Percentiles rank a stretch among this genome's conserved stretches.
phyloP scores from a whole-genome alignment of 2,797 vertebrate species.

The Characodon lateralis region DNA sequence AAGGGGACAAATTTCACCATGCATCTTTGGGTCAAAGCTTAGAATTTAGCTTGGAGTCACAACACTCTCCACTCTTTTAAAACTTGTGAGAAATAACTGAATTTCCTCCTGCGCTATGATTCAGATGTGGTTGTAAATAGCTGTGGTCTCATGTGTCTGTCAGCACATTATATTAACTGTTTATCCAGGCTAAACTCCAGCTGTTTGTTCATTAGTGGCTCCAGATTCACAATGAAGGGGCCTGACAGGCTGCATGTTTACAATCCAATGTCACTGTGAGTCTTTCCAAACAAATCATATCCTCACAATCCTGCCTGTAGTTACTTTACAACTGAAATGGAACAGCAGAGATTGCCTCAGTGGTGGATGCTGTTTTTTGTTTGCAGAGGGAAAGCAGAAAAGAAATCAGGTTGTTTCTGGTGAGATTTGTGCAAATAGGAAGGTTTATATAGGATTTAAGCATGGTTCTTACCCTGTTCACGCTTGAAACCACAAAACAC shows the following conservation, averaged over 20 bases:
- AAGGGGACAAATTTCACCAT: neutral
- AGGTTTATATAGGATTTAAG: slow-evolving; percentile 34
- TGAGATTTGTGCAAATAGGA: slow-evolving; percentile 44
- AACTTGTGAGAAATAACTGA: slow-evolving; percentile 18
- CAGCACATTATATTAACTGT: slow-evolving; percentile 69
- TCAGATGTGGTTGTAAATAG: slow-evolving; percentile 23
- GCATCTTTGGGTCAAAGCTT: neutral
- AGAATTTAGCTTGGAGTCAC: neutral
- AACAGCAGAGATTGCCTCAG: slow-evolving; percentile 28
- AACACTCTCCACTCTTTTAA: neutral
- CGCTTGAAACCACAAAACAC: slow-evolving; percentile 22
- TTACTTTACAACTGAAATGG: slow-evolving; percentile 18
- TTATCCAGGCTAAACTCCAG: slow-evolving; percentile 60
- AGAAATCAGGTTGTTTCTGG: slow-evolving; percentile 24
- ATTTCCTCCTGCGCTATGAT: slow-evolving; percentile 1
- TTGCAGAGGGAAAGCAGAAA: slow-evolving; percentile 26
- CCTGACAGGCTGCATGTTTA: slow-evolving; percentile 46
- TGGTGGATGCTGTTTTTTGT: slow-evolving; percentile 31
- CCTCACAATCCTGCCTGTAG: slow-evolving; percentile 36
- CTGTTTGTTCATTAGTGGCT: slow-evolving; percentile 64
- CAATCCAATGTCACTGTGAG: slow-evolving; percentile 46
- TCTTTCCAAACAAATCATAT: slow-evolving; percentile 57
- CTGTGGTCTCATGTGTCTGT: slow-evolving; percentile 45
- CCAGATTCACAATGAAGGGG: slow-evolving; percentile 37
- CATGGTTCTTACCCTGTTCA: slow-evolving; percentile 19